A percentile compares a stretch with the other conserved stretches of the same genome.
These are phyloP conservation scores for Amazona guildingii DNA, from an alignment of 2,113 vertebrate genomes.

Conservation along the genomic window DNA sequence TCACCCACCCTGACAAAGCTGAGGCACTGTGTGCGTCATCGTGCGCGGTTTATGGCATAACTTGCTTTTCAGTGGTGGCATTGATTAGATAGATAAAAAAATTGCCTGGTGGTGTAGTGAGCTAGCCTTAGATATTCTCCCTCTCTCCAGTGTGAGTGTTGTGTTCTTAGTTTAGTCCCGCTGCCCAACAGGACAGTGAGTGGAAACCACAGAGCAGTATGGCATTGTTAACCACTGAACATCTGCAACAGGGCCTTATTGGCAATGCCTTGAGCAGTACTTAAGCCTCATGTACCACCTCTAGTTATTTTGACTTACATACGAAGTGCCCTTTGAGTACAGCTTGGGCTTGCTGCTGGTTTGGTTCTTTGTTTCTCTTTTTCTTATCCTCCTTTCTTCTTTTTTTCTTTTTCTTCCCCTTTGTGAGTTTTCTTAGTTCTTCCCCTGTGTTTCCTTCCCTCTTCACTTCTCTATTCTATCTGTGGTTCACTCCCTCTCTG, in stretches of 20 bases:
- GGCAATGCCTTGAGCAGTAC: neutral
- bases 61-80: neutral
- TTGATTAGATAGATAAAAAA: neutral
- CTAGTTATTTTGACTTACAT: neutral
- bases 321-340: accelerated
- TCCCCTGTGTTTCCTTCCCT: neutral
- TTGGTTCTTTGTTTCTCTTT: neutral
- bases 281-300: neutral
- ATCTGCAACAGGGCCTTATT: neutral
- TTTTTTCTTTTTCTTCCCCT: constrained; percentile 2
- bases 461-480: constrained; percentile 10
- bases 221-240: neutral
- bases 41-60: neutral
- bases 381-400: neutral
- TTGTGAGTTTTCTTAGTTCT: constrained; percentile 21
- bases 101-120: neutral
- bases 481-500: neutral
- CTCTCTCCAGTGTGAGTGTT: neutral
- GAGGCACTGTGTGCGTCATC: neutral
- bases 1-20: neutral
- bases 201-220: neutral
- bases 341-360: neutral
- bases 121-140: neutral
- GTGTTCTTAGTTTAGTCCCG: neutral
- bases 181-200: neutral